These are phyloP conservation scores for Athripsodes cinereus DNA, from an alignment of 2,888 invertebrate genomes.

Conservation along the genomic window DNA sequence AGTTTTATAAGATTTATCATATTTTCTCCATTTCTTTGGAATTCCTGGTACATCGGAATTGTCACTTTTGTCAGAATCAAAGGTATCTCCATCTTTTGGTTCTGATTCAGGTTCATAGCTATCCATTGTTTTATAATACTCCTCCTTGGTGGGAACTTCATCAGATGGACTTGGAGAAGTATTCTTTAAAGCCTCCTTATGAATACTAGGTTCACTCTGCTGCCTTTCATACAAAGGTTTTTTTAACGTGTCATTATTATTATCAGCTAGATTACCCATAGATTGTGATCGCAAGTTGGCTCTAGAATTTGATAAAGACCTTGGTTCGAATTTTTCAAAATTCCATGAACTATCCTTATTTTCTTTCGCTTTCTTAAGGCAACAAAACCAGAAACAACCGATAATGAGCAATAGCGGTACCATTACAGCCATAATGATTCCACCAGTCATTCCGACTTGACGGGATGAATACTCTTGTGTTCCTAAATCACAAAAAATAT, in stretches of 20 bases:
- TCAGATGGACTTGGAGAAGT: neutral
- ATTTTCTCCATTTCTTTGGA: conserved; percentile 62
- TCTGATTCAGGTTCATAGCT: conserved; percentile 25
- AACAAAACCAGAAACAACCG: conserved; percentile 58
- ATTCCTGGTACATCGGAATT: conserved; percentile 49
- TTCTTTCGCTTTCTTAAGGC: conserved; percentile 56
- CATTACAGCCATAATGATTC: conserved; percentile 65
- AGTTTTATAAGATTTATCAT: conserved; percentile 78
- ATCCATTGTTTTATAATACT: neutral
- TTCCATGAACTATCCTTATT: conserved; percentile 41
- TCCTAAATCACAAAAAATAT: conserved; percentile 38
- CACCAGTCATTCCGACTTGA: conserved; percentile 67
- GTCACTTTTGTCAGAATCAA: conserved; percentile 49
- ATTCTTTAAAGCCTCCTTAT: conserved; percentile 34
- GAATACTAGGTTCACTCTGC: conserved; percentile 37
- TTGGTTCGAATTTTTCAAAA: conserved; percentile 47
- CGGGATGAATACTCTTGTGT: conserved; percentile 64
- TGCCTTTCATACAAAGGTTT: conserved; percentile 33
- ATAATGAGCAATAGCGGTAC: conserved; percentile 56
- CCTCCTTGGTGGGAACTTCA: neutral
- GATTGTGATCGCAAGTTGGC: conserved; percentile 50
- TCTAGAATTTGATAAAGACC: conserved; percentile 54
- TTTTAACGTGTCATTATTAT: conserved; percentile 34
- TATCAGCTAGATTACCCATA: conserved; percentile 50
- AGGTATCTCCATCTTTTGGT: conserved; percentile 40